Evolutionary conservation across 1,140 invertebrate genomes (phyloP).

Genomic region (Brachystomella parvula): DNA sequence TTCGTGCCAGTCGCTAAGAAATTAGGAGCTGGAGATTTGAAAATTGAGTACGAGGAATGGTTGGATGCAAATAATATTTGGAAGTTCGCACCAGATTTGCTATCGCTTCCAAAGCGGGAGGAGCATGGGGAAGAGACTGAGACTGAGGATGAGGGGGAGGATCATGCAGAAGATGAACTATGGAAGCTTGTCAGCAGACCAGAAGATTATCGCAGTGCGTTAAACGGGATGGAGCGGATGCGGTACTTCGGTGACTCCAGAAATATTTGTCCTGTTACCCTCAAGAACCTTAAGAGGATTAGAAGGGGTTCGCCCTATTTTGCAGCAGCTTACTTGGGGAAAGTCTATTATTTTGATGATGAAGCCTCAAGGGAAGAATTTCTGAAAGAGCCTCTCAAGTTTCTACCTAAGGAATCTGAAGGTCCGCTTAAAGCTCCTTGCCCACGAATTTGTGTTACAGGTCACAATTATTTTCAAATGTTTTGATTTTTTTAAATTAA

Average conservation of each 20-base stretch:
- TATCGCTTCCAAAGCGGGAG: not conserved
- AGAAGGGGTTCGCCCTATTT: slow-evolving; percentile 19
- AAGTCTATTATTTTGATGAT: slow-evolving; percentile 25
- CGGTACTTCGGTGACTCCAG: slow-evolving; percentile 26
- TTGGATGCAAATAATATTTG: slow-evolving; percentile 15
- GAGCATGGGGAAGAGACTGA: slow-evolving; percentile 3
- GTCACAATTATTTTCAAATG: slow-evolving; percentile 4
- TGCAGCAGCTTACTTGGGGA: slow-evolving; percentile 19
- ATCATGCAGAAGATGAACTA: not conserved
- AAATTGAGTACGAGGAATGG: slow-evolving; percentile 26
- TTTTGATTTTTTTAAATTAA: not conserved
- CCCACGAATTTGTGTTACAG: slow-evolving; percentile 33
- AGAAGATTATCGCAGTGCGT: slow-evolving; percentile 11
- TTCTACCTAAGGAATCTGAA: not conserved
- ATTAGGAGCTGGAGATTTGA: slow-evolving; percentile 14
- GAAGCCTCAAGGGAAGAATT: slow-evolving; percentile 11
- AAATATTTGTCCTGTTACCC: slow-evolving; percentile 29
- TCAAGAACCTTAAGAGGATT: slow-evolving; percentile 11
- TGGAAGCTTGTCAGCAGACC: slow-evolving; percentile 15
- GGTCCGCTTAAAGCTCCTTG: not conserved
- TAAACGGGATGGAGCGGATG: slow-evolving; percentile 11
- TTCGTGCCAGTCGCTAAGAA: slow-evolving; percentile 13
- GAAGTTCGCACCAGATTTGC: slow-evolving; percentile 6
- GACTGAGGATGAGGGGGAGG: slow-evolving; percentile 10
- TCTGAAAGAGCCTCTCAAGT: slow-evolving; percentile 14